These are phyloP conservation scores for Arenaria interpres DNA, from an alignment of 2,113 vertebrate species.

Conservation along the genomic window DNA sequence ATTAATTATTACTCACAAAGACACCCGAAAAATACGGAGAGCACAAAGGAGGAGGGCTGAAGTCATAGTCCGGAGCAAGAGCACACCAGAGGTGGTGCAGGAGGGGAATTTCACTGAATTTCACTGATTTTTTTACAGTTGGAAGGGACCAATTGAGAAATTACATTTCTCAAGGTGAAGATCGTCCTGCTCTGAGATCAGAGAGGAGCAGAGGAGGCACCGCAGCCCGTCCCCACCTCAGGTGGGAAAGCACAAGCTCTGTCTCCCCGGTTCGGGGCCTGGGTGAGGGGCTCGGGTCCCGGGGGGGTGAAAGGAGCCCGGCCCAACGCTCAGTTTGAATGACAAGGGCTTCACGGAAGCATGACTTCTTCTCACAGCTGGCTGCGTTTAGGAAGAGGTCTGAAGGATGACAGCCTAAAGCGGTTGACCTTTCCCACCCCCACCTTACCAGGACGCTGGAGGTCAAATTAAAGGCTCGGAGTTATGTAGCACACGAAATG, in stretches of 20 bases:
- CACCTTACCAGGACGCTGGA: neutral
- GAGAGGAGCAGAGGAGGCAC: neutral
- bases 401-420: neutral
- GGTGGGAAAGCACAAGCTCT: neutral
- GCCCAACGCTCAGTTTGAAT: neutral
- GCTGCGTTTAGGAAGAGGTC: neutral
- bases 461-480: neutral
- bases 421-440: neutral
- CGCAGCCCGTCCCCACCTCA: neutral
- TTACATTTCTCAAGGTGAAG: neutral
- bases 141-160: too few species aligned
- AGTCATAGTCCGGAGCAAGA: neutral
- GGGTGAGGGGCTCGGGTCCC: neutral
- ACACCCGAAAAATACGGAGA: neutral
- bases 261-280: neutral
- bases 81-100: neutral
- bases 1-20: constrained; percentile 1
- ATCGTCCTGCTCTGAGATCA: neutral
- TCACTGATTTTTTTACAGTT: too few species aligned
- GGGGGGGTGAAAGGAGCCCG: neutral
- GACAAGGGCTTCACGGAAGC: neutral
- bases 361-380: neutral
- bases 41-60: neutral
- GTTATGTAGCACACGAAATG: fast-evolving
- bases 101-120: too few species aligned